These are phyloP conservation scores for Venustaconcha ellipsiformis DNA, from an alignment of 1,140 invertebrate genomes.

Conservation along the genomic window DNA sequence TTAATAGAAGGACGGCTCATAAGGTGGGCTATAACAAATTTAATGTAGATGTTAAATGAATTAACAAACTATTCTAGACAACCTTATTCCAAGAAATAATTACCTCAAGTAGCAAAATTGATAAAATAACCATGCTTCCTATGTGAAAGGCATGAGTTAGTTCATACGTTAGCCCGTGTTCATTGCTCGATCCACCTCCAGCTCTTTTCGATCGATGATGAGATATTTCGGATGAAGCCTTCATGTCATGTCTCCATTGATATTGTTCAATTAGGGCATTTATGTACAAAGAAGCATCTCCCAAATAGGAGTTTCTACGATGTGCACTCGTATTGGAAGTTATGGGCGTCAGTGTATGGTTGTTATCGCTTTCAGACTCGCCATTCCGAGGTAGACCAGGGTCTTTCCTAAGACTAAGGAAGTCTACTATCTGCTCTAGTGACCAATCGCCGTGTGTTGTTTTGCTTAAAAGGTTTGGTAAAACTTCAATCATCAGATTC, in stretches of 20 bases:
- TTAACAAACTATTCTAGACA: neutral
- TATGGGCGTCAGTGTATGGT: neutral
- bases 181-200: slow-evolving; percentile 15
- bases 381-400: neutral
- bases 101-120: slow-evolving; percentile 40
- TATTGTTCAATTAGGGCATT: too few relatives aligned
- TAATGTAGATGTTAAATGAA: neutral
- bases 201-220: slow-evolving; percentile 13
- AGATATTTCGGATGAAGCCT: neutral
- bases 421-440: slow-evolving; percentile 19
- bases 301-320: neutral
- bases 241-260: neutral
- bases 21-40: neutral
- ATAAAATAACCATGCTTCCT: slow-evolving; percentile 43
- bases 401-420: neutral
- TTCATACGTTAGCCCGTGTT: slow-evolving; percentile 31
- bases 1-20: too few relatives aligned
- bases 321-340: neutral
- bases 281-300: neutral
- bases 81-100: neutral
- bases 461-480: slow-evolving; percentile 26
- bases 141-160: slow-evolving; percentile 46
- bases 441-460: slow-evolving; percentile 6
- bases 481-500: slow-evolving; percentile 20
- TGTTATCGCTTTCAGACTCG: neutral